Evolutionary conservation across 2,797 vertebrate species (phyloP), one percentile per base, ranked within the genome.

Genomic region (Lagodon rhomboides): DNA sequence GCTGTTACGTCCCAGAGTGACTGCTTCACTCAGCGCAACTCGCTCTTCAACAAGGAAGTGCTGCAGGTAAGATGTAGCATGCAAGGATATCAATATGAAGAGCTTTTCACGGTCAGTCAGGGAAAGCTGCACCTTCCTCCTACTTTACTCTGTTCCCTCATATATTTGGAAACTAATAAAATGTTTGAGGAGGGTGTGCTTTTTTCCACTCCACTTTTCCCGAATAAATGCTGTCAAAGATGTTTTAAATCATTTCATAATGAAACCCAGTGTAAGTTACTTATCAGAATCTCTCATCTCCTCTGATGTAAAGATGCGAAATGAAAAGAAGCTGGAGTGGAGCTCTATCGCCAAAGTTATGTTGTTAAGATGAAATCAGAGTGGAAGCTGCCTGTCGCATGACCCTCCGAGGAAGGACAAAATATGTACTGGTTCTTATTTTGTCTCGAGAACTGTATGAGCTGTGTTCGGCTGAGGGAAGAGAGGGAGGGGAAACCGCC

Each of bases 1-100:
- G 83, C 87, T 68, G 75, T 68, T 66, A 7, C 50, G 4, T 67
- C 77, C 47, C 89, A 88, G 69, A 83, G 72, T 6, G 95, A 95
- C 88, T 80, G 82, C 84, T 94, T 95, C 74, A 85, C 89, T 68
- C 94, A 94, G 68, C 87, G 86, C 61, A 94, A 87, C 84, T 80
- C 92, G 1, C 90, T 95, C 64, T 96, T 96, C 88, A 92, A 86
- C 89, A 92, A 86, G 70, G 94, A 96, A 87, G 91, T 88, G n/a
- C 69, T 93, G 75, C 94, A 96, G 95, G 95, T 96, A 94, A 85
- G 80, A 56, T n/a, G 41, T 17, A 2, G 8, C 12, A 30, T 10
- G 27, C 67, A 64, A 16, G 23, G 38, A 38, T 41, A 43, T 44
- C 18, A 4, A 2, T 9, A 7, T 55, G 16, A 30, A 34, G 8